These are phyloP conservation scores for Drosophila recens DNA, from an alignment of 2,888 invertebrate genomes.

Conservation along the genomic window DNA sequence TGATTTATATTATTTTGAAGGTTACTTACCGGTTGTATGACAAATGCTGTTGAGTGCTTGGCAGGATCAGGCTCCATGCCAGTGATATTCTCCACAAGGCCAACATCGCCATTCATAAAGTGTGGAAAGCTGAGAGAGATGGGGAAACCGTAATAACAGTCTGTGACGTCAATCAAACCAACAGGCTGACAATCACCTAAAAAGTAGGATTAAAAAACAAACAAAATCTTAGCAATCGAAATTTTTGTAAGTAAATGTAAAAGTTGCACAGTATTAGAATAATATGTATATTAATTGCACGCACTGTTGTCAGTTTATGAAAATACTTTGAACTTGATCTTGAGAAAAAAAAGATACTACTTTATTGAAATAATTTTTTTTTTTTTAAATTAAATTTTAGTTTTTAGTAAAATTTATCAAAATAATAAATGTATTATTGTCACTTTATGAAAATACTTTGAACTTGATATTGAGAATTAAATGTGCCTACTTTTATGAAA, in stretches of 20 bases:
- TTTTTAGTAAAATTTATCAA: no score
- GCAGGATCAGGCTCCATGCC: constrained; percentile 89
- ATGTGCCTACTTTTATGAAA: no score
- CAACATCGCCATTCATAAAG: constrained; percentile 91
- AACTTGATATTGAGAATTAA: no score
- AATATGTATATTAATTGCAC: no score
- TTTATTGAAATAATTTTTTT: no score
- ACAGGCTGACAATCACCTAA: constrained; percentile 89
- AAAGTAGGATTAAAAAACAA: constrained; percentile 20
- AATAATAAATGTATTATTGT: no score
- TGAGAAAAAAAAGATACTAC: no score
- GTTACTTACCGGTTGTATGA: constrained; percentile 90
- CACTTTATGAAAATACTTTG: no score
- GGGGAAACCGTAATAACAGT: constrained; percentile 96
- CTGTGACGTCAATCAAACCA: constrained; percentile 93
- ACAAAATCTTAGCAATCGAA: background rate
- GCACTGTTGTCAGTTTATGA: no score
- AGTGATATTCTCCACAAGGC: constrained; percentile 88
- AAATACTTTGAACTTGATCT: no score
- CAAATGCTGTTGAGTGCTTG: constrained; percentile 89
- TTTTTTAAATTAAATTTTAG: no score
- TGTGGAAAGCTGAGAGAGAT: constrained; percentile 95
- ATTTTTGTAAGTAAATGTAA: background rate
- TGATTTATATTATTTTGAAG: constrained; percentile 22
- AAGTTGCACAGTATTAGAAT: no score